Evolutionary conservation across 2,888 invertebrate species (phyloP).

Genomic region (Plutella xylostella): DNA sequence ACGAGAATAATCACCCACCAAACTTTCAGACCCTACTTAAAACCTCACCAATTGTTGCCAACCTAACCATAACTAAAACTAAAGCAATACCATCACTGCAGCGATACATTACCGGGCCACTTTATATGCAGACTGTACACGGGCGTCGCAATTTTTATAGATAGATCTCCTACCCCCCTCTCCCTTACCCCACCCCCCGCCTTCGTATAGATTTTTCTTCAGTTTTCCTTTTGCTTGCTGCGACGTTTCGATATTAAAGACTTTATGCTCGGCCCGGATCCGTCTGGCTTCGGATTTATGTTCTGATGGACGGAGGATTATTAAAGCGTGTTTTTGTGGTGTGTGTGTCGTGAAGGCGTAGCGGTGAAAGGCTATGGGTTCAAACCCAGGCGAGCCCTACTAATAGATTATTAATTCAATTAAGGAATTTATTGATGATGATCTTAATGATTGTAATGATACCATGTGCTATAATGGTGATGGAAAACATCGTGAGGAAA

Average conservation of each 20-base stretch:
- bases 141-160: constrained; percentile 15
- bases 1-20: too few species aligned
- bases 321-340: neutral
- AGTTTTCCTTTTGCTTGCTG: constrained; percentile 29
- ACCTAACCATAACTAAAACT: neutral
- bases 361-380: too few species aligned
- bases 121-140: constrained; percentile 15
- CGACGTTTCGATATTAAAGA: constrained; percentile 43
- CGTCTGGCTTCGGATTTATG: neutral
- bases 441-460: too few species aligned
- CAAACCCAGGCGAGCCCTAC: too few species aligned
- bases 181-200: constrained; percentile 23
- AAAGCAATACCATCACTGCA: constrained; percentile 5
- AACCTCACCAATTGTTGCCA: too few species aligned
- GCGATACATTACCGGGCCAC: constrained; percentile 10
- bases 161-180: constrained; percentile 14
- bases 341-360: too few species aligned
- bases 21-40: too few species aligned
- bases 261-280: constrained; percentile 22
- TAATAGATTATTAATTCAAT: too few species aligned
- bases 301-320: neutral
- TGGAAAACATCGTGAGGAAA: too few species aligned
- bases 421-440: too few species aligned
- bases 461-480: too few species aligned
- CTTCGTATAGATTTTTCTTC: constrained; percentile 48